Conservation (phyloP, 2,888 invertebrate genomes). For the Lissocephala sabroskyi region DNA sequence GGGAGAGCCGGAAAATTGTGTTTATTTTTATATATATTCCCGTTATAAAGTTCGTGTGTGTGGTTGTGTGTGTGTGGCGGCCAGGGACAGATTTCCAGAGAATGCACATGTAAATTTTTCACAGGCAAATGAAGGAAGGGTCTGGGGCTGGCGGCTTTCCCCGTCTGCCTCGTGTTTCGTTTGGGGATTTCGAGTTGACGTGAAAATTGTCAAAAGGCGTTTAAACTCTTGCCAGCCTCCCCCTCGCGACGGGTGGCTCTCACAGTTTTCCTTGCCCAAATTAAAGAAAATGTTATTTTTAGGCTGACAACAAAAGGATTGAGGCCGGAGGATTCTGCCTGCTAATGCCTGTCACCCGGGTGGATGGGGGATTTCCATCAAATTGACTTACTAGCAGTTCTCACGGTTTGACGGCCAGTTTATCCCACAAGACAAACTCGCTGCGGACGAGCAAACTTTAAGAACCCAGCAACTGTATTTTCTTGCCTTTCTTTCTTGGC, state of each 20-base stretch:
- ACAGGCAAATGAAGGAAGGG: conserved; percentile 32
- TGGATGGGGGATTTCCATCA: too few species aligned
- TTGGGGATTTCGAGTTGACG: conserved; percentile 47
- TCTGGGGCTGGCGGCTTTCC: conserved; percentile 30
- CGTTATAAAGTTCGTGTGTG: too few species aligned
- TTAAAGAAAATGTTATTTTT: conserved; percentile 61
- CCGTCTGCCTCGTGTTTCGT: conserved; percentile 33
- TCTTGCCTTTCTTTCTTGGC: too few species aligned
- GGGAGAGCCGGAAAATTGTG: conserved; percentile 34
- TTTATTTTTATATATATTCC: conserved; percentile 57
- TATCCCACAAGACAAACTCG: not conserved
- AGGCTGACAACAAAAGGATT: conserved; percentile 56
- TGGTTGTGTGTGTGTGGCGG: conserved; percentile 27
- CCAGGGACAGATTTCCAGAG: conserved; percentile 41
- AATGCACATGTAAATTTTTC: conserved; percentile 19
- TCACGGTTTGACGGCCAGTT: not conserved
- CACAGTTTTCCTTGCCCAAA: conserved; percentile 31
- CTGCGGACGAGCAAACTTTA: not conserved
- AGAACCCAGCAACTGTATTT: not conserved
- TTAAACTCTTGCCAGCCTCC: conserved; percentile 51
- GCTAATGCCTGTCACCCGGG: too few species aligned
- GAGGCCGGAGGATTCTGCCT: conserved; percentile 38
- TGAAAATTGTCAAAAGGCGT: conserved; percentile 63
- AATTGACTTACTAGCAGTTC: too few species aligned
- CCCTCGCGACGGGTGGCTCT: conserved; percentile 8